phyloP scores from a whole-genome alignment of 1,140 invertebrate species.

The Chrysoperla carnea region DNA sequence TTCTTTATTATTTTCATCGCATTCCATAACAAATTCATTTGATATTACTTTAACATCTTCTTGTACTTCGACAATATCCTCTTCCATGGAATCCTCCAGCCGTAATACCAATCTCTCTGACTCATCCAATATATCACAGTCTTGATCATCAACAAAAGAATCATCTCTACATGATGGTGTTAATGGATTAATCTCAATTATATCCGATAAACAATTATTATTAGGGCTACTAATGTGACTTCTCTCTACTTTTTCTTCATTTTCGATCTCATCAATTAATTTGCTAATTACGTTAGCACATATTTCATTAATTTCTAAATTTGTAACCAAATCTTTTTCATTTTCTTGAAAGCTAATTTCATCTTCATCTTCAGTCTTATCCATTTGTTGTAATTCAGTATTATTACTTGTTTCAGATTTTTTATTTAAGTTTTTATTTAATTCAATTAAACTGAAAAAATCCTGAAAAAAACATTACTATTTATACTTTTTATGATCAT shows the following conservation, averaged over 20 bases:
- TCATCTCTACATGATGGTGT: conserved; percentile 10
- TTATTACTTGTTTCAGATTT: background rate
- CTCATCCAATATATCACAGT: conserved; percentile 17
- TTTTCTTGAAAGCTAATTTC: conserved; percentile 5
- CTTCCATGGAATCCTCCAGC: background rate
- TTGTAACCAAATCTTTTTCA: conserved; percentile 2
- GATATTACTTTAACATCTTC: conserved; percentile 12
- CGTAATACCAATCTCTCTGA: background rate
- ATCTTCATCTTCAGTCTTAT: background rate
- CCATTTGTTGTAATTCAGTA: conserved; percentile 2
- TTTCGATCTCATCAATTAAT: conserved; percentile 14
- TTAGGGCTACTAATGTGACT: conserved; percentile 22
- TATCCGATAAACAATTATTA: conserved; percentile 22
- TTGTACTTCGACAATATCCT: conserved; percentile 7
- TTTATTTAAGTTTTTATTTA: conserved; percentile 11
- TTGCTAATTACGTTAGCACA: conserved; percentile 9
- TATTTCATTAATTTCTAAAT: conserved; percentile 11
- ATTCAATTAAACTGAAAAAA: conserved; percentile 18
- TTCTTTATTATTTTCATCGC: background rate
- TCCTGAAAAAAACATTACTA: conserved; percentile 16
- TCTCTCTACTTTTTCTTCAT: conserved; percentile 25
- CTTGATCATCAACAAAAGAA: conserved; percentile 10
- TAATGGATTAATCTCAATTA: conserved; percentile 22
- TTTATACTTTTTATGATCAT: no score
- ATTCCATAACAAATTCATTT: conserved; percentile 4